Evolutionary conservation across 2,797 vertebrate species (phyloP).

Genomic region (Falco novaeseelandiae): DNA sequence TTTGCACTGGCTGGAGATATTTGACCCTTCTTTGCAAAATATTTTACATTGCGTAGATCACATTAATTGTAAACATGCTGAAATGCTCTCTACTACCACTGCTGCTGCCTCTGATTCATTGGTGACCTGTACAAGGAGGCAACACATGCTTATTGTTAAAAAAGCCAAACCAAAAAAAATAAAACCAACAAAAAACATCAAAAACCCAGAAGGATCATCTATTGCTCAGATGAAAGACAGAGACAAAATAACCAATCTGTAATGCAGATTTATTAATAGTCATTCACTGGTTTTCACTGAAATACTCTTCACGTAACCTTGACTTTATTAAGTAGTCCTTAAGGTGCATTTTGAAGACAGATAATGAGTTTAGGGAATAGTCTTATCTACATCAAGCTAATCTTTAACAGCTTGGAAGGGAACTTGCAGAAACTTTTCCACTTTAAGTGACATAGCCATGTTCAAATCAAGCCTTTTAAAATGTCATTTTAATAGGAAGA

Average conservation of each 20-base stretch:
- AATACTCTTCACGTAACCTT: constrained; percentile 82
- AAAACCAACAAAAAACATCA: not conserved
- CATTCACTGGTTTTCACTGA: constrained; percentile 80
- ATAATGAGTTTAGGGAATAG: constrained; percentile 85
- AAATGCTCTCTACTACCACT: not conserved
- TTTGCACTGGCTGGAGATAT: not conserved
- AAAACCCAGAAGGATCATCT: constrained; percentile 31
- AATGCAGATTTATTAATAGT: constrained; percentile 81
- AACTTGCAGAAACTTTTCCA: constrained; percentile 75
- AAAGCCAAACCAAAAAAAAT: not conserved
- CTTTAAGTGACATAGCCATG: constrained; percentile 75
- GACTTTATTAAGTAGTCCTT: constrained; percentile 85
- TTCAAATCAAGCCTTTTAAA: constrained; percentile 74
- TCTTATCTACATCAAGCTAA: constrained; percentile 82
- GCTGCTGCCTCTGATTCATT: not conserved
- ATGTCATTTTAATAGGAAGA: constrained; percentile 73
- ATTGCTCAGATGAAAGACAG: constrained; percentile 69
- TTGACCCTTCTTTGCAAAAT: not conserved
- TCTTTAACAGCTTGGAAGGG: constrained; percentile 82
- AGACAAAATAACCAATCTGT: constrained; percentile 76
- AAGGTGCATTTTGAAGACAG: constrained; percentile 83
- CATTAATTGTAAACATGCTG: constrained; percentile 5
- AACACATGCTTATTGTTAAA: constrained; percentile 49
- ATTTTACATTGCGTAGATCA: not conserved
- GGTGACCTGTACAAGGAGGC: constrained; percentile 35